Conservation (phyloP, 2,888 invertebrate species). For the Chymomyza procnemis region DNA sequence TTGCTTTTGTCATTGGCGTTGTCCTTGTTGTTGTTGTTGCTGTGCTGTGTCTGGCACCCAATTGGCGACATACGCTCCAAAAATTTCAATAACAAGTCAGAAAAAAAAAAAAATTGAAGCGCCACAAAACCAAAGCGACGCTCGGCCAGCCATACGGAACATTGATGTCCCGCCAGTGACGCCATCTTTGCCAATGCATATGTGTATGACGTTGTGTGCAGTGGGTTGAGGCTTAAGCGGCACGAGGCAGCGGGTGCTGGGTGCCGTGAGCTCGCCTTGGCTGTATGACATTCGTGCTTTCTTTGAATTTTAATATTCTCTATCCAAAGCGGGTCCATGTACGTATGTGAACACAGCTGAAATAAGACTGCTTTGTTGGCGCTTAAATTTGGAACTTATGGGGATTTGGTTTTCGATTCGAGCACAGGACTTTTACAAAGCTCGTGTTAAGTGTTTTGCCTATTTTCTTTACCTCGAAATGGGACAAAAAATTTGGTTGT, state of each 20-base stretch:
- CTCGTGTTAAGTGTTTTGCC: no score
- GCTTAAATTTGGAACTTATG: no score
- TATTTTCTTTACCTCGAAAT: no score
- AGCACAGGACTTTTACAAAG: no score
- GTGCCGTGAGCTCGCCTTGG: not conserved
- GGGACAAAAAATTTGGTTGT: no score
- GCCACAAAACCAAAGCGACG: not conserved
- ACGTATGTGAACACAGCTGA: no score
- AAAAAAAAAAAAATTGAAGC: not conserved
- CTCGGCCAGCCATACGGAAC: not conserved
- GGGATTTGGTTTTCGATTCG: no score
- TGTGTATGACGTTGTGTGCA: not conserved
- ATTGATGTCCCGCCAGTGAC: not conserved
- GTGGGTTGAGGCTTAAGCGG: not conserved
- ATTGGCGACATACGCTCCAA: conserved; percentile 53
- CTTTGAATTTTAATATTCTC: not conserved
- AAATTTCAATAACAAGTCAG: conserved; percentile 59
- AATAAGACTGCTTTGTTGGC: no score
- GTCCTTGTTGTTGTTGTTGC: not conserved
- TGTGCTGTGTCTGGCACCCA: conserved; percentile 40
- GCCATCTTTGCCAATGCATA: not conserved
- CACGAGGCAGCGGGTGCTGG: no score
- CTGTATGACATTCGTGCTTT: not conserved
- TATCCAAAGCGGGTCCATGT: no score
- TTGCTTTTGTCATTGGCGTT: conserved; percentile 3